A percentile compares a stretch with the other conserved stretches of the same genome.
Evolutionary conservation across 2,113 vertebrate species (phyloP).

Genomic region (Heterotis niloticus): DNA sequence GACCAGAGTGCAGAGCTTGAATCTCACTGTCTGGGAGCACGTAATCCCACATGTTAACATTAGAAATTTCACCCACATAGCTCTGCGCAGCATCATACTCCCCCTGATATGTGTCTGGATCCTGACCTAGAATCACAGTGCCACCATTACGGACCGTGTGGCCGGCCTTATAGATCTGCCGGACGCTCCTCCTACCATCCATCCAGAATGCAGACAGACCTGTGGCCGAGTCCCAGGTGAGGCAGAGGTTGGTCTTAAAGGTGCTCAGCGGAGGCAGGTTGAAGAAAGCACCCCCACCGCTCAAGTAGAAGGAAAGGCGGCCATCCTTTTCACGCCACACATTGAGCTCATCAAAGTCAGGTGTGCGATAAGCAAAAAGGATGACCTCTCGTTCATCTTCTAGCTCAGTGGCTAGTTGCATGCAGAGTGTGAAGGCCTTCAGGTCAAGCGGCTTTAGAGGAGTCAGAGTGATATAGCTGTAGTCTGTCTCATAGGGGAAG

Average conservation of each 20-base stretch:
- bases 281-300: constrained; percentile 57
- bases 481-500: constrained; percentile 70
- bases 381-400: constrained; percentile 63
- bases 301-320: constrained; percentile 61
- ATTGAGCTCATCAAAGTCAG: constrained; percentile 67
- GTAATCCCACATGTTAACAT: constrained; percentile 75
- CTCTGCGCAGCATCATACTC: constrained; percentile 61
- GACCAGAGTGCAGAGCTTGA: constrained; percentile 57
- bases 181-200: constrained; percentile 62
- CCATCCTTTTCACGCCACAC: constrained; percentile 69
- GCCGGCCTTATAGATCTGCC: constrained; percentile 64
- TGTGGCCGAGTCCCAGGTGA: constrained; percentile 66
- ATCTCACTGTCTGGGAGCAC: constrained; percentile 63
- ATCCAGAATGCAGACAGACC: constrained; percentile 68
- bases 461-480: constrained; percentile 65
- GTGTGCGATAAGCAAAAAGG: constrained; percentile 70
- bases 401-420: constrained; percentile 65
- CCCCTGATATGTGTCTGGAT: constrained; percentile 61
- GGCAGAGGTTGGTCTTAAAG: constrained; percentile 68
- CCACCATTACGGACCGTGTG: constrained; percentile 61
- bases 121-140: constrained; percentile 64
- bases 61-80: constrained; percentile 68
- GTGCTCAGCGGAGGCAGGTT: constrained; percentile 60
- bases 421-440: constrained; percentile 66
- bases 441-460: constrained; percentile 61